These are phyloP conservation scores for Heliconius hewitsoni DNA, from an alignment of 1,140 invertebrate species.

Conservation along the genomic window DNA sequence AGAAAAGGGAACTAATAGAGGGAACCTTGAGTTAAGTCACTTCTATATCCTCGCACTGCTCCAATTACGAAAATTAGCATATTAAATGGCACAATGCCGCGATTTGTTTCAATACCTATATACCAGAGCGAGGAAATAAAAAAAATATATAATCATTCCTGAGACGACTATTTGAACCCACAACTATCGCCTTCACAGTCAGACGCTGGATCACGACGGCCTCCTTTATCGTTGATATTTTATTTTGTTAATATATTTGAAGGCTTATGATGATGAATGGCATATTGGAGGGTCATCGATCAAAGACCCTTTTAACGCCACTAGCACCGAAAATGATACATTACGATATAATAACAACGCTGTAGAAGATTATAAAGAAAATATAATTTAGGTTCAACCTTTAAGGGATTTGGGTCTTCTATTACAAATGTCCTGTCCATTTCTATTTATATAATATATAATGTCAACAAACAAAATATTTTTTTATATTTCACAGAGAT, in stretches of 20 bases:
- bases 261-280: conserved; percentile 42
- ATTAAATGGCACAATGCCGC: too few species aligned
- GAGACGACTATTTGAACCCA: too few species aligned
- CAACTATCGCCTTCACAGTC: too few species aligned
- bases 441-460: not conserved
- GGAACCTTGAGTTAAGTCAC: too few species aligned
- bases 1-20: too few species aligned
- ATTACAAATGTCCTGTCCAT: not conserved
- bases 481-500: too few species aligned
- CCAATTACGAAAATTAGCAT: too few species aligned
- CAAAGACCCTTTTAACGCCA: conserved; percentile 44
- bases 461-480: not conserved
- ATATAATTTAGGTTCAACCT: conserved; percentile 4
- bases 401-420: not conserved
- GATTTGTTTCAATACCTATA: too few species aligned
- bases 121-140: too few species aligned
- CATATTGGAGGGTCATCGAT: conserved; percentile 38
- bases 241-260: conserved; percentile 32
- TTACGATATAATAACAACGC: conserved; percentile 28
- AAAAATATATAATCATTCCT: too few species aligned
- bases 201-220: too few species aligned
- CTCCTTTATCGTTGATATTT: conserved; percentile 14
- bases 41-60: too few species aligned
- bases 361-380: conserved; percentile 8
- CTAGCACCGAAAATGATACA: conserved; percentile 42